These are phyloP conservation scores for Leptobrachium leishanense DNA, from an alignment of 2,113 vertebrate genomes.

Conservation along the genomic window DNA sequence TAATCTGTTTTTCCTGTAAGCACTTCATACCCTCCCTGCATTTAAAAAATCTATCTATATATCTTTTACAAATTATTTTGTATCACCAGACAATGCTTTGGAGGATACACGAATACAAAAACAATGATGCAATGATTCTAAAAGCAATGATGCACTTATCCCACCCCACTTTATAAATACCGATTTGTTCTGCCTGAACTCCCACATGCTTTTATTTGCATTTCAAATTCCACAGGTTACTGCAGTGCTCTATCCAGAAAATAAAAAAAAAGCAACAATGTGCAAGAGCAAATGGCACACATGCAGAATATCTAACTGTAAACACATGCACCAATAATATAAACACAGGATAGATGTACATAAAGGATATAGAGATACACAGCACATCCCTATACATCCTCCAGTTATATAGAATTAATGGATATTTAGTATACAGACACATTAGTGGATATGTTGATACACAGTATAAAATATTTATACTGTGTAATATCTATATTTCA, in stretches of 20 bases:
- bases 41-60: slow-evolving; percentile 54
- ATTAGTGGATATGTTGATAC: no score
- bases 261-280: slow-evolving; percentile 66
- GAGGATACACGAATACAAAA: not conserved
- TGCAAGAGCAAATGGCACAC: not conserved
- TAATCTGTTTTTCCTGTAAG: slow-evolving; percentile 80
- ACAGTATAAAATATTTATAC: no score
- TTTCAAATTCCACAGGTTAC: slow-evolving; percentile 81
- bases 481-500: no score
- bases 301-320: not conserved
- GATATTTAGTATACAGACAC: no score
- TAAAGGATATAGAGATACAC: no score
- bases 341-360: no score
- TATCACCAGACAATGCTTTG: slow-evolving; percentile 56
- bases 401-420: no score
- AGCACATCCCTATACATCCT: no score
- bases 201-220: slow-evolving; percentile 76
- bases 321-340: no score
- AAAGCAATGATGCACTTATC: slow-evolving; percentile 64
- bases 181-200: slow-evolving; percentile 73
- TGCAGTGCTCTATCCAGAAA: slow-evolving; percentile 68
- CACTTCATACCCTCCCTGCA: slow-evolving; percentile 65
- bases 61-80: slow-evolving; percentile 59
- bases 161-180: slow-evolving; percentile 66
- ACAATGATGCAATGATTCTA: slow-evolving; percentile 60